These are phyloP conservation scores for Heliconius hortense DNA, from an alignment of 2,888 invertebrate genomes.

Conservation along the genomic window DNA sequence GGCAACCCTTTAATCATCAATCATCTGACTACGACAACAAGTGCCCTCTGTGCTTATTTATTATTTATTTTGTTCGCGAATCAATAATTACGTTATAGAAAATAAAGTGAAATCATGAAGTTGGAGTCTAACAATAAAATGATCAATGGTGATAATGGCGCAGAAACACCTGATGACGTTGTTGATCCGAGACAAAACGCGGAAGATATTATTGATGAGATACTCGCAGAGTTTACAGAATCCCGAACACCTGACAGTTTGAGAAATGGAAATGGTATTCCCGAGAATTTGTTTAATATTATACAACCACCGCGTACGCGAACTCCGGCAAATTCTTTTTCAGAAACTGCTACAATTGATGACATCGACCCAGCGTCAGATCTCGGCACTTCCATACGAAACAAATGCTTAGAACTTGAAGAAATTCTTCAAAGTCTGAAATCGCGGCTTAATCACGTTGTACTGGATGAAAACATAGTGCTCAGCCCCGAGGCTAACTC, in stretches of 20 bases:
- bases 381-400: constrained; percentile 75
- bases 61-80: constrained; percentile 69
- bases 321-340: constrained; percentile 75
- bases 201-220: constrained; percentile 77
- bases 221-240: constrained; percentile 75
- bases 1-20: constrained; percentile 60
- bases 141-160: constrained; percentile 71
- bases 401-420: constrained; percentile 77
- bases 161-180: constrained; percentile 71
- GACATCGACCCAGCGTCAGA: constrained; percentile 78
- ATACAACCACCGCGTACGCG: constrained; percentile 74
- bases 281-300: constrained; percentile 68
- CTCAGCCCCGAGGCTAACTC: constrained; percentile 78
- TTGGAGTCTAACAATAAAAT: constrained; percentile 78
- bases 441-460: constrained; percentile 76
- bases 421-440: constrained; percentile 78
- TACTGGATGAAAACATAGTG: constrained; percentile 76
- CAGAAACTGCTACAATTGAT: constrained; percentile 70
- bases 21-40: constrained; percentile 65
- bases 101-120: constrained; percentile 64
- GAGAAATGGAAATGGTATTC: constrained; percentile 66
- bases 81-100: constrained; percentile 53
- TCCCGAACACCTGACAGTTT: constrained; percentile 63
- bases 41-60: constrained; percentile 48
- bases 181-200: constrained; percentile 75